Evolutionary conservation across 2,113 vertebrate genomes (phyloP), one percentile per base, ranked within the genome.

Genomic region (Probosciger aterrimus): DNA sequence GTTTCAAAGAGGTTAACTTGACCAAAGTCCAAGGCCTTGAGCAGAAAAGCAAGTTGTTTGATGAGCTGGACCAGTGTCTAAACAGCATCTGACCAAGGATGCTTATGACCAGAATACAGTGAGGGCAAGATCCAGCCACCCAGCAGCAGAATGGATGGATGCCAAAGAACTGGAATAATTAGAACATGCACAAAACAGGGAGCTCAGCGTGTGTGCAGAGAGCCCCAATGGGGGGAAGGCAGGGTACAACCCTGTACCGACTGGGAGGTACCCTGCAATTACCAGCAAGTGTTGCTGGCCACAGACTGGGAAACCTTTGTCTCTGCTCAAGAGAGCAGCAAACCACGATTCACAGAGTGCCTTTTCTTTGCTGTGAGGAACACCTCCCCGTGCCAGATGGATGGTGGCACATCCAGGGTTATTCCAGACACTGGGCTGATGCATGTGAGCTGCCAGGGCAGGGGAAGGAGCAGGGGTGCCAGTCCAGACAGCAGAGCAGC

Each of bases 71-170:
- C 39, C 18, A 3, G 43, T 49, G 49, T 89, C 85, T 80, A 92
- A 85, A 92, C 90, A 93, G 95, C 93, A 94, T 41, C 67, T 41
- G 71, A 57, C 85, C 87, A 82, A 92, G 74, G 82, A 93, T 62
- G 75, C 44, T 49, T 85, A 30, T 41, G 62, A 94, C 39, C 44
- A 87, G 75, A 82, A 91, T 43, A 91, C 18, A 47, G 25, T 19
- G 81, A 76, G 65, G 47, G 81, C 43, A 71, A 95, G 85, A 91
- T 84, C 85, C 82, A 93, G 81, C 77, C 82, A 70, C 60, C 41
- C 25, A 60, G 31, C 60, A 91, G 70, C 93, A 82, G 78, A 91
- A 90, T 59, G 78, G 85, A 55, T 12, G 16, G 46, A 43, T 82
- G 87, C 92, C 90, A 94, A 52, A 70, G 84, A 84, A 33, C 27